Base-by-base conservation (phyloP, 1,140 invertebrate species). In the Neodiprion lecontei region DNA sequence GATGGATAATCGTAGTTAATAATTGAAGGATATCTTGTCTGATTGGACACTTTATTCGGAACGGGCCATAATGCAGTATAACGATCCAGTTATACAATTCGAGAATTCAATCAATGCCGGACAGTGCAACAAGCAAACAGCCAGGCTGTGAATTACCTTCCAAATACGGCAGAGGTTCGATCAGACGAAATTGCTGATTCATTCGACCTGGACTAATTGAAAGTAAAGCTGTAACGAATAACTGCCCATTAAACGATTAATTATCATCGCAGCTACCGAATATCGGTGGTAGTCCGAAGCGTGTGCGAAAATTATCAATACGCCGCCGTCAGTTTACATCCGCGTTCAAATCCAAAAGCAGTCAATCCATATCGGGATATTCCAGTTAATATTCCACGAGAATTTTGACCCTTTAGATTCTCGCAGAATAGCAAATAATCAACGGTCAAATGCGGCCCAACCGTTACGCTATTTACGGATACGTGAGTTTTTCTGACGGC, bases 61-160 rank as follows among this genome's bases (percentile, higher is more conserved):
- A 40, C 28, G 28, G 28, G 28, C 1, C 8, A 61, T 61, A 7
- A 14, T 61, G 53, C 53, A 9, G 4, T 61, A 61, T 61, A 40
- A 14, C 72, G 72, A 23, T 68, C 74, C 77, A 73, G 82, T 82
- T 82, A 80, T 80, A 78, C 75, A 79, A 77, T 73, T 74, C 73
- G 77, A 80, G 81, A 82, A 82, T 81, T 83, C 79, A 83, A 84
- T 84, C 82, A 83, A 80, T 72, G 77, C 79, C 79, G 21, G 74
- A 75, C 67, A 74, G 21, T 69, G 72, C 65, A 76, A 74, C 49
- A 69, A 48, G 79, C 78, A 72, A 74, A 80, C 68, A 28, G 72
- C 53, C 72, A 17, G 17, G 47, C 50, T 72, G 68, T 49, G 72
- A 73, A 61, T 61, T 73, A 77, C 73, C 72, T 75, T 77, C 76